Evolutionary conservation across 2,797 vertebrate genomes (phyloP).

Genomic region (Urocyon cinereoargenteus): DNA sequence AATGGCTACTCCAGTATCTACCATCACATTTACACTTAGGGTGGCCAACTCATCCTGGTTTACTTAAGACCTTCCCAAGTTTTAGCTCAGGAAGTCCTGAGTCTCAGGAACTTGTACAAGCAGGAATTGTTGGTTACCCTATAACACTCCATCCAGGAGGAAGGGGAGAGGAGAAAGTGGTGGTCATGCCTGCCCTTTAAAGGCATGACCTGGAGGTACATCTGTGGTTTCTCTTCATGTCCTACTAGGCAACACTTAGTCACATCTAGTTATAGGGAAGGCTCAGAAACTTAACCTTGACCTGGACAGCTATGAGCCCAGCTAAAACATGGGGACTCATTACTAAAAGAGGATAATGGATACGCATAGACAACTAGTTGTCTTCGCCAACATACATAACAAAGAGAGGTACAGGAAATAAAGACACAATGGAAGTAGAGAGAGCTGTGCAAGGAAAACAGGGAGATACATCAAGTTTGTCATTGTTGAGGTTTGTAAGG

Average conservation of each 20-base stretch:
- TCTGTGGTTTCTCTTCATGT: not conserved
- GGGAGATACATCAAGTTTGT: too few species aligned
- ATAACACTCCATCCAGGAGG: not conserved
- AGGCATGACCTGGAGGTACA: not conserved
- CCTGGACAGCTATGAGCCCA: too few species aligned
- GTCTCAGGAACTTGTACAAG: not conserved
- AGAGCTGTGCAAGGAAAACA: not conserved
- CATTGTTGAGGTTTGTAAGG: not conserved
- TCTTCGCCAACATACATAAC: not conserved
- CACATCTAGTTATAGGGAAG: not conserved
- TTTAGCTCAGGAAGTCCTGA: not conserved
- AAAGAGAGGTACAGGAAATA: not conserved
- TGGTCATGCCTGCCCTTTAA: not conserved
- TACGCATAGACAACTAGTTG: not conserved
- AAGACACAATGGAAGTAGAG: not conserved
- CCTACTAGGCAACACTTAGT: not conserved
- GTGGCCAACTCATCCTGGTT: not conserved
- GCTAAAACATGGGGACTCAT: not conserved
- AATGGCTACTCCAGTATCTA: not conserved
- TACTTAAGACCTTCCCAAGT: not conserved
- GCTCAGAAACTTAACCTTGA: not conserved
- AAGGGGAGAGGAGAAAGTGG: not conserved
- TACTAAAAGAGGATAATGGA: not conserved
- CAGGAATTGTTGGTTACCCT: not conserved
- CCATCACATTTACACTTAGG: not conserved